Base-by-base conservation (phyloP, 2,888 invertebrate species). In the Tetragonula carbonaria region DNA sequence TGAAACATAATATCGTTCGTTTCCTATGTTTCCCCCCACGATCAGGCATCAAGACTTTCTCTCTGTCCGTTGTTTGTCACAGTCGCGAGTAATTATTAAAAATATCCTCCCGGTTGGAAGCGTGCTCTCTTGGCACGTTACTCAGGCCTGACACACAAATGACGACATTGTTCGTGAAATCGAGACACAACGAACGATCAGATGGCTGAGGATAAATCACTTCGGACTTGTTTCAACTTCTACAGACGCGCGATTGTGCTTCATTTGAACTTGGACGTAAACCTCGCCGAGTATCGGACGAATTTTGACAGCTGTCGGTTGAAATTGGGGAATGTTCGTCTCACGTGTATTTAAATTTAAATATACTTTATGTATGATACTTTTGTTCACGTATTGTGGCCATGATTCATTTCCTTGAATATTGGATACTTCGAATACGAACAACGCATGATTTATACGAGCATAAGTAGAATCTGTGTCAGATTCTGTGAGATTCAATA, bases 111-210 rank as follows among this genome's bases (percentile, higher is more conserved):
- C 23, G 28, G 50, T 79, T 72, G 74, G 66, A 59, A 57, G 33
- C 45, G 67, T 23, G 57, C n/a, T 18, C 28, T 28, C 51, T 70
- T 83, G 80, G 80, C 82, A 68, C 53, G 21, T 16, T n/a, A 21
- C 38, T 23, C n/a, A 45, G 45, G 0, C n/a, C n/a, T 28, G 11
- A 59, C 57, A n/a, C 38, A 14, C 21, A 68, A 50, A 53, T 51
- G 50, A 68, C 50, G 65, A 28, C 63, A 59, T 74, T 83, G 70
- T 80, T 83, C 23, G 55, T 33, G 72, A 76, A 57, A 73, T 75
- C 55, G n/a, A 72, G 55, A 33, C 13, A 62, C 53, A 82, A 63
- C 23, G 50, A 50, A 14, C 51, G 23, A 81, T 21, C 55, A 38
- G 28, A 55, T 11, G 8, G 11, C 23, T 11, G 51, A 57, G n/a